phyloP scores from a whole-genome alignment of 1,140 invertebrate genomes.

The Brachionus calyciflorus region DNA sequence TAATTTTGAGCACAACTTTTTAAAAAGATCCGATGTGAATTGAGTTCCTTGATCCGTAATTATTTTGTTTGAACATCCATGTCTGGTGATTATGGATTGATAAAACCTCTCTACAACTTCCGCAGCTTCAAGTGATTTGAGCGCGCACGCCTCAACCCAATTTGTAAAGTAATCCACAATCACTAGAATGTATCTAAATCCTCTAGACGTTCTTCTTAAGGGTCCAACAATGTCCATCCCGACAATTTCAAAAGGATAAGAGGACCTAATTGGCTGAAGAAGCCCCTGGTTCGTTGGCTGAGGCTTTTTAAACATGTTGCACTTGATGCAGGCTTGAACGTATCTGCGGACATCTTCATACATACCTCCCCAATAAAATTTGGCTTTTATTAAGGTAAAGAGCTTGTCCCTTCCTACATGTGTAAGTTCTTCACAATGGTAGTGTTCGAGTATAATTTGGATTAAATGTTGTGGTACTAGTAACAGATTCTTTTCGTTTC shows the following conservation, averaged over 20 bases:
- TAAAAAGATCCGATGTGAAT: not conserved
- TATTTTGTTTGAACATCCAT: slow-evolving; percentile 48
- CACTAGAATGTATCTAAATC: slow-evolving; percentile 55
- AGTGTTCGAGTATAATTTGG: no score
- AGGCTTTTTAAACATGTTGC: no score
- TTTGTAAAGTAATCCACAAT: slow-evolving; percentile 56
- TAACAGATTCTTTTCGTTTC: not conserved
- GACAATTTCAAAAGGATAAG: slow-evolving; percentile 15
- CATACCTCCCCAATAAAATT: not conserved
- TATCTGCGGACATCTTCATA: not conserved
- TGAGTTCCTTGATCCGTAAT: not conserved
- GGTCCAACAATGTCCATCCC: slow-evolving; percentile 49
- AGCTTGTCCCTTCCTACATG: slow-evolving; percentile 8
- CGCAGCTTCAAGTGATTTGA: slow-evolving; percentile 56
- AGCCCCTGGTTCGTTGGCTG: not conserved
- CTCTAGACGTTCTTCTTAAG: slow-evolving; percentile 46
- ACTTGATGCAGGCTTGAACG: not conserved
- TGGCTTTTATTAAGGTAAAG: not conserved
- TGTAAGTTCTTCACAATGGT: not conserved
- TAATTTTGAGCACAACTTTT: no score
- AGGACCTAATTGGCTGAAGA: not conserved
- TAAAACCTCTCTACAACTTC: slow-evolving; percentile 55
- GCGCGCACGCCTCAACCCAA: no score
- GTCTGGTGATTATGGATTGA: slow-evolving; percentile 51
- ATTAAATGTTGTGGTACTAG: not conserved